Base-by-base conservation (phyloP, 2,888 invertebrate genomes). In the Aporophyla lueneburgensis region DNA sequence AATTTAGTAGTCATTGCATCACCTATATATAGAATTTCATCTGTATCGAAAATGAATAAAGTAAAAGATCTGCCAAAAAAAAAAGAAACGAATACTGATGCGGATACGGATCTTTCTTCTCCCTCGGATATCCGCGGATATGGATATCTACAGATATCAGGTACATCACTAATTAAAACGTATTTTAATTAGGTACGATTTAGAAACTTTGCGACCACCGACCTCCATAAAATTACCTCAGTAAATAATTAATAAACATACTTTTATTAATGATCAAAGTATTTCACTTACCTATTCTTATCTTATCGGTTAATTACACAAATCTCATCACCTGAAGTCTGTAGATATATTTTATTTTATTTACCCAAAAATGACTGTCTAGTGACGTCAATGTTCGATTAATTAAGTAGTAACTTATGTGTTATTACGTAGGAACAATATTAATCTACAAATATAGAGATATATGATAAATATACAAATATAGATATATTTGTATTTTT, bases 191-290 rank as follows among this genome's bases (percentile, higher is more conserved):
- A 63, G 3, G 0, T 53, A 63, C 16, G 7, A 43, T 66, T 51
- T 61, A 67, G 5, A 56, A 63, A 46, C 24, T n/a, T 53, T 61
- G 7, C 67, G 53, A 82, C 83, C 53, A 79, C 63, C 63, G 58
- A 65, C 43, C 24, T 54, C 59, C 54, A 56, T 69, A 16, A n/a
- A 19, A 51, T 54, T 65, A 83, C 78, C 78, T 80, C 78, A 78
- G 19, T 40, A 12, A 24, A 43, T 54, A 78, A 78, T 76, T 7
- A 51, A 62, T 76, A 81, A 62, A 82, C 16, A n/a, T 62, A 16
- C 2, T 27, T 67, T 33, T 56, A 33, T n/a, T 54, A n/a, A 24
- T 67, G 12, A 76, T 46, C 6, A 58, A 70, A 27, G 19, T 69
- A 54, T 82, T 80, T 70, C 9, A 77, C 9, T 76, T 33, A 43